Evolutionary conservation across 1,140 invertebrate species (phyloP), one percentile per base, ranked within the genome.

Genomic region (Xylocopa sonorina): DNA sequence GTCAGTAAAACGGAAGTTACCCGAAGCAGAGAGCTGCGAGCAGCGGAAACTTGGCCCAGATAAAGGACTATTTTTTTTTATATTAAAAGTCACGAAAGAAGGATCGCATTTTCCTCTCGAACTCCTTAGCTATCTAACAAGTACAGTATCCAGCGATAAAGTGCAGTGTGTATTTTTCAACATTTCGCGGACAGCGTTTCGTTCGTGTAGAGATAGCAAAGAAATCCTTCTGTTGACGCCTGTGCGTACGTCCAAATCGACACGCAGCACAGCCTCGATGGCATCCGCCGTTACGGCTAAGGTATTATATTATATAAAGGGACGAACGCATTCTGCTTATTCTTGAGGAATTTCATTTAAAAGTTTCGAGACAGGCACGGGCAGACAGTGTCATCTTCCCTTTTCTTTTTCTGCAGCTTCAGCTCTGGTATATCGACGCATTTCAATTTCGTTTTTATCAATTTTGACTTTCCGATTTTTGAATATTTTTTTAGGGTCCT

Each of bases 261-360:
- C 46, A 74, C 72, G 72, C 55, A 41, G 41, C 72, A 58, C 55
- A 41, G 41, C 4, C 43, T 21, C 55, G 68, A 5, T 38, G 68
- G 58, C 68, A n/a, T 21, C 24, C 34, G 38, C n/a, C 3, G n/a
- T 10, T 24, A 41, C 16, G 9, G 41, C 27, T 16, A 6, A 5
- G 18, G 18, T n/a, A n/a, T n/a, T n/a, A n/a, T n/a, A n/a, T n/a
- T n/a, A n/a, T 60, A 62, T 74, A 64, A 60, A 60, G 41, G 62
- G 51, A 78, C 38, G 75, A 69, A 69, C 62, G 72, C 50, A 24
- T 67, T 62, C 55, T 16, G 29, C 57, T 78, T 82, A 82, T 82
- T 80, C 78, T 69, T 71, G 57, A 73, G 76, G 79, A 84, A 84
- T 84, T 84, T 89, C 87, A 87, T 88, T 88, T 87, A 82, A 88